Conservation (phyloP, 2,113 vertebrate species). For the Podarcis cretensis region DNA sequence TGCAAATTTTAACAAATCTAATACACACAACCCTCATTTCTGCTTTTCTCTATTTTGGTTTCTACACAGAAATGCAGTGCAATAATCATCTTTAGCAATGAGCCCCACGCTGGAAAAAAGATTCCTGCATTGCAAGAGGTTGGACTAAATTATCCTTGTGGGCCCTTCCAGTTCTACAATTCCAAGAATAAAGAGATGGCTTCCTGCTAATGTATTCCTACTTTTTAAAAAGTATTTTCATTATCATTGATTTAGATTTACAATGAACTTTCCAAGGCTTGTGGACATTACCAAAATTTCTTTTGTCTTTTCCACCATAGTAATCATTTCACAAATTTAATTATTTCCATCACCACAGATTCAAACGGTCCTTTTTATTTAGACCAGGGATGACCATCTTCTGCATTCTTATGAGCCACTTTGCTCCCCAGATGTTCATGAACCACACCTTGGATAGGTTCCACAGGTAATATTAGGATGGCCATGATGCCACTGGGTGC, state of each 20-base stretch:
- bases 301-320: neutral
- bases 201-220: neutral
- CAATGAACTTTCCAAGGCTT: neutral
- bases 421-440: neutral
- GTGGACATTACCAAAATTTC: neutral
- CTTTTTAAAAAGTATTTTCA: neutral
- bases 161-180: no score
- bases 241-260: neutral
- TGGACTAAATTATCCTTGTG: no score
- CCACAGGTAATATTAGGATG: no score
- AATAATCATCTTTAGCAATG: conserved; percentile 22
- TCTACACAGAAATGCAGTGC: neutral
- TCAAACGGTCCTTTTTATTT: neutral
- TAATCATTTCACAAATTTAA: neutral
- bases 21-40: conserved; percentile 8
- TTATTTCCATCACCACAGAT: neutral
- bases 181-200: neutral
- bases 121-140: no score
- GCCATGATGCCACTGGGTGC: neutral
- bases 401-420: neutral
- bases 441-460: no score
- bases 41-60: neutral
- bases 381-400: neutral
- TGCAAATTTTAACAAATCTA: neutral
- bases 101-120: no score